phyloP scores from a whole-genome alignment of 2,113 vertebrate species.

The Cottus gobio region DNA sequence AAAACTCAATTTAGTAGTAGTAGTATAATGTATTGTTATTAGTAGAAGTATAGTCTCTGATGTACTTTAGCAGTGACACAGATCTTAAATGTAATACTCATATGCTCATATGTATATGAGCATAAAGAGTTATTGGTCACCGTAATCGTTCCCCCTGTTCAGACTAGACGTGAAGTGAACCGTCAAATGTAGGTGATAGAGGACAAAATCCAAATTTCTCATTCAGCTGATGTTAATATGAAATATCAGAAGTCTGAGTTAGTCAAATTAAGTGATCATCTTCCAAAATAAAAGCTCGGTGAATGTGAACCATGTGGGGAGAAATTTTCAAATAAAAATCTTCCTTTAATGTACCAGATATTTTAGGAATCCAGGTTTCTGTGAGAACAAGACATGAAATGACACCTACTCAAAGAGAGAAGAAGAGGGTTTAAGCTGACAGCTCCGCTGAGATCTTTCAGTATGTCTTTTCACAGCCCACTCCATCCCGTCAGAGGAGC shows the following conservation, averaged over 20 bases:
- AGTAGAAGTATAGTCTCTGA: not conserved
- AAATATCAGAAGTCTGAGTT: not conserved
- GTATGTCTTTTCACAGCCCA: not conserved
- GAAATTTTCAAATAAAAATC: not conserved
- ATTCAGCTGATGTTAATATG: not conserved
- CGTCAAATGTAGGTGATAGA: not conserved
- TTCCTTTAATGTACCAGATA: not conserved
- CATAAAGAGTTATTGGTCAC: not conserved
- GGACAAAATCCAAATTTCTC: not conserved
- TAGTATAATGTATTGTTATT: too few relatives aligned
- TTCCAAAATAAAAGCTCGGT: not conserved
- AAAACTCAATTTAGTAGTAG: not conserved
- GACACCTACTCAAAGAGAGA: not conserved
- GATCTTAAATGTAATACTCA: not conserved
- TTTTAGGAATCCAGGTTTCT: conserved; percentile 1
- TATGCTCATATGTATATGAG: not conserved
- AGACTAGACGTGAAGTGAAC: not conserved
- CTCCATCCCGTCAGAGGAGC: not conserved
- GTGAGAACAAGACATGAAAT: not conserved
- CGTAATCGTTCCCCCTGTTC: not conserved
- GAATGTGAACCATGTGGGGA: too few relatives aligned
- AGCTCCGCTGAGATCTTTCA: not conserved
- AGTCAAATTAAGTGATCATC: not conserved
- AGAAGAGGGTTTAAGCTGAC: not conserved
- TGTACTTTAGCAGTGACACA: not conserved